Evolutionary conservation across 2,888 invertebrate genomes (phyloP).

Genomic region (Sycophila texana): DNA sequence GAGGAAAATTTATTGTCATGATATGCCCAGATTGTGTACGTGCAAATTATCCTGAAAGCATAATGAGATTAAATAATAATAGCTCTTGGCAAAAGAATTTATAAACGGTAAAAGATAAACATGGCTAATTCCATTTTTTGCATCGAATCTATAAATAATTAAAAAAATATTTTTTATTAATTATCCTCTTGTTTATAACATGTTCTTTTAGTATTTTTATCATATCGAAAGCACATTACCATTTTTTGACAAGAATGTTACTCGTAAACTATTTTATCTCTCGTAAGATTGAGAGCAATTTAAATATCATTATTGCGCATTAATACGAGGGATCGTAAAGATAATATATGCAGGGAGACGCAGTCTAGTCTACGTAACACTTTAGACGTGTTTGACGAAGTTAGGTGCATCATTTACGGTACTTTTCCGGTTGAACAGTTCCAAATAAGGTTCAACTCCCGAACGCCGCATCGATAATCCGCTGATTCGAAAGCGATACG

Average conservation of each 20-base stretch:
- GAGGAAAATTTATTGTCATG: conserved; percentile 35
- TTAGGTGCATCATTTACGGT: conserved; percentile 39
- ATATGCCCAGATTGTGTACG: conserved; percentile 12
- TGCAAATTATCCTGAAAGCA: conserved; percentile 36
- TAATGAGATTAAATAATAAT: conserved; percentile 22
- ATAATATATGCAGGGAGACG: background rate
- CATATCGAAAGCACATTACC: too few relatives aligned
- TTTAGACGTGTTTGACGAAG: conserved; percentile 2
- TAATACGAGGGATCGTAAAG: background rate
- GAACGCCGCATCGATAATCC: background rate
- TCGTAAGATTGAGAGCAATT: conserved; percentile 18
- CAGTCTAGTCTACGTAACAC: background rate
- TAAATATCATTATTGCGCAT: background rate
- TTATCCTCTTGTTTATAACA: too few relatives aligned
- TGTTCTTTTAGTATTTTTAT: too few relatives aligned
- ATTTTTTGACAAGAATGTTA: too few relatives aligned
- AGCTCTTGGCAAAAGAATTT: conserved; percentile 2
- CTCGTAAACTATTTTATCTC: background rate
- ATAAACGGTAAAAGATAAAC: background rate
- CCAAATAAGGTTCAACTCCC: conserved; percentile 32
- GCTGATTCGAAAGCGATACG: conserved; percentile 15
- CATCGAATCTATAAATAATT: too few relatives aligned
- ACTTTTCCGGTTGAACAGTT: conserved; percentile 31
- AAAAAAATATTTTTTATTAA: too few relatives aligned
- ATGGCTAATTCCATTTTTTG: too few relatives aligned